These are phyloP conservation scores for Rhinoraja longicauda DNA, from an alignment of 2,797 vertebrate genomes.

Conservation along the genomic window DNA sequence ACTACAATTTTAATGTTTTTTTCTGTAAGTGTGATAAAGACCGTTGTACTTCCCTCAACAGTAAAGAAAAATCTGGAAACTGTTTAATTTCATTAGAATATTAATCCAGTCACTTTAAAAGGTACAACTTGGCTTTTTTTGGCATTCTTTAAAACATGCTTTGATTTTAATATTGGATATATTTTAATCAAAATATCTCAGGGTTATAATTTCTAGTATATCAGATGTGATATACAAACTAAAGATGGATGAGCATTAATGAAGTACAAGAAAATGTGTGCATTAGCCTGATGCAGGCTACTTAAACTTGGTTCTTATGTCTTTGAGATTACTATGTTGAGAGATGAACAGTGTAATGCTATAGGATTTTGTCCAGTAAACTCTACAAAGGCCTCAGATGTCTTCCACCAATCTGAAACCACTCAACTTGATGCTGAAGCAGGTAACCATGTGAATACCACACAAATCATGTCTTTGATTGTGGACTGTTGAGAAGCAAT, in stretches of 20 bases:
- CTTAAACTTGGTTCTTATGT: too few species aligned
- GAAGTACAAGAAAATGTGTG: neutral
- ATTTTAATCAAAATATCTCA: neutral
- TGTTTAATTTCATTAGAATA: neutral
- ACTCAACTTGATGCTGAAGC: too few species aligned
- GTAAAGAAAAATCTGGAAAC: neutral
- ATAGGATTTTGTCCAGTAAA: too few species aligned
- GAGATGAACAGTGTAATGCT: too few species aligned
- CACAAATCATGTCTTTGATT: too few species aligned
- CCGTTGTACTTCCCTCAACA: neutral
- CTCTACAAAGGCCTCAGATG: too few species aligned
- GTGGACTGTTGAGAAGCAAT: neutral
- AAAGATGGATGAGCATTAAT: neutral
- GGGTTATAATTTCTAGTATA: neutral
- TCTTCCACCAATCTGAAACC: too few species aligned
- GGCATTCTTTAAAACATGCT: neutral
- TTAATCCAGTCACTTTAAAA: neutral
- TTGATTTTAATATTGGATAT: slow-evolving; percentile 1
- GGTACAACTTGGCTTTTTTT: neutral
- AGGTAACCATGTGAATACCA: neutral
- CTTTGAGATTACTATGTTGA: too few species aligned
- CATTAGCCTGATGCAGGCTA: neutral
- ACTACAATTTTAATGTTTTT: slow-evolving; percentile 27
- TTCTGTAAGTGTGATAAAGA: slow-evolving; percentile 18
- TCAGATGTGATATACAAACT: too few species aligned